phyloP scores from a whole-genome alignment of 1,140 invertebrate species.

The Platyura marginata region DNA sequence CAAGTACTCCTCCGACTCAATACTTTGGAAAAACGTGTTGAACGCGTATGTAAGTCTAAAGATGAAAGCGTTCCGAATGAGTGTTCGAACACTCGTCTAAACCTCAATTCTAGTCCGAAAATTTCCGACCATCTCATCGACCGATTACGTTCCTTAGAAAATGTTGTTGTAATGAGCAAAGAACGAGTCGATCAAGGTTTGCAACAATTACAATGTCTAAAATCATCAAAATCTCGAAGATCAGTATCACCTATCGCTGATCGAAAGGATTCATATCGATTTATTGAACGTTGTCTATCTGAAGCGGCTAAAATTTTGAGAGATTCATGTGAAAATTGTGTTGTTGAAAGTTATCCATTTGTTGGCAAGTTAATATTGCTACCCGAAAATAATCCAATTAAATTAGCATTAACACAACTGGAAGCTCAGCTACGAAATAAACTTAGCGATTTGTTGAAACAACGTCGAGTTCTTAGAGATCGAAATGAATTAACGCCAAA shows the following conservation, averaged over 20 bases:
- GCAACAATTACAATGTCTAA: constrained; percentile 30
- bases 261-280: constrained; percentile 33
- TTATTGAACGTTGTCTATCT: constrained; percentile 35
- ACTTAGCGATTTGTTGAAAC: constrained; percentile 40
- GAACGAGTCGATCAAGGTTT: constrained; percentile 20
- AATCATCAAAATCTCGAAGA: constrained; percentile 29
- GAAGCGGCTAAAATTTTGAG: constrained; percentile 35
- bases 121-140: constrained; percentile 29
- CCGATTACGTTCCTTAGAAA: constrained; percentile 33
- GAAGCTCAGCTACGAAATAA: constrained; percentile 43
- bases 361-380: constrained; percentile 2
- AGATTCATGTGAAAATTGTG: constrained; percentile 32
- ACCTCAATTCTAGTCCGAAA: constrained; percentile 4
- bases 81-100: not conserved
- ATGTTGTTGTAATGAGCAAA: constrained; percentile 32
- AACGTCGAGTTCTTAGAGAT: constrained; percentile 35
- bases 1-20: constrained; percentile 54
- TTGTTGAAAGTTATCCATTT: constrained; percentile 6
- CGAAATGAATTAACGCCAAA: constrained; percentile 41
- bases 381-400: constrained; percentile 20
- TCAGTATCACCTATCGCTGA: constrained; percentile 36
- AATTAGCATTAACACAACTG: constrained; percentile 37
- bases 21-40: constrained; percentile 36
- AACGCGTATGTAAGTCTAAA: constrained; percentile 6
- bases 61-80: not conserved